phyloP scores from a whole-genome alignment of 2,113 vertebrate genomes.

The Ovis canadensis region DNA sequence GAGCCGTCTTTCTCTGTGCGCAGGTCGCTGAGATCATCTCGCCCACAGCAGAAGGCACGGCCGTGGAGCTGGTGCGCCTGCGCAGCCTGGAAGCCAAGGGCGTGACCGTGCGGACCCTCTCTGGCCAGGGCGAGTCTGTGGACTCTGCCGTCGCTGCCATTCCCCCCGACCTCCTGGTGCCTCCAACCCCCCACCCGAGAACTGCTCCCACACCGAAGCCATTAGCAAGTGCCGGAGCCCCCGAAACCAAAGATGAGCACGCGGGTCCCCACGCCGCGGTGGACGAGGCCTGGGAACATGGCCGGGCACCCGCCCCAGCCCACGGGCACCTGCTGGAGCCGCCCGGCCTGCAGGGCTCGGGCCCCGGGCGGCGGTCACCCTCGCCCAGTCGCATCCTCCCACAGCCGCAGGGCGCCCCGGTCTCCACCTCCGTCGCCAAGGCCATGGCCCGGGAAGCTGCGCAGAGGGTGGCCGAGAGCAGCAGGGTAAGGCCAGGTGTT shows the following conservation, averaged over 20 bases:
- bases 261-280: constrained; percentile 77
- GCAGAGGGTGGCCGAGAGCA: constrained; percentile 90
- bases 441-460: constrained; percentile 97
- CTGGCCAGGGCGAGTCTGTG: constrained; percentile 92
- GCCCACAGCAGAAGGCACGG: constrained; percentile 86
- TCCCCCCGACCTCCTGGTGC: constrained; percentile 90
- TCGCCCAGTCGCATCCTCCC: constrained; percentile 96
- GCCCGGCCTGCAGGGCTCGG: constrained; percentile 76
- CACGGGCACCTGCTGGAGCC: constrained; percentile 87
- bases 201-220: constrained; percentile 88
- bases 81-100: constrained; percentile 89
- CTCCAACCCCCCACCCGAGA: constrained; percentile 84
- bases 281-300: constrained; percentile 89
- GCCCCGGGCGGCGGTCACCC: constrained; percentile 85
- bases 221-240: constrained; percentile 91
- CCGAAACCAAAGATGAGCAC: constrained; percentile 95
- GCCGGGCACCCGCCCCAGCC: constrained; percentile 78
- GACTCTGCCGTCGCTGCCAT: constrained; percentile 88
- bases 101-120: constrained; percentile 93
- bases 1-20: neutral
- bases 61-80: constrained; percentile 88
- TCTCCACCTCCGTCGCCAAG: constrained; percentile 93
- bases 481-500: constrained; percentile 81
- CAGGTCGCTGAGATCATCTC: constrained; percentile 93
- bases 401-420: constrained; percentile 93